These are phyloP conservation scores for Chymomyza caudatula DNA, from an alignment of 2,888 invertebrate species.

Conservation along the genomic window DNA sequence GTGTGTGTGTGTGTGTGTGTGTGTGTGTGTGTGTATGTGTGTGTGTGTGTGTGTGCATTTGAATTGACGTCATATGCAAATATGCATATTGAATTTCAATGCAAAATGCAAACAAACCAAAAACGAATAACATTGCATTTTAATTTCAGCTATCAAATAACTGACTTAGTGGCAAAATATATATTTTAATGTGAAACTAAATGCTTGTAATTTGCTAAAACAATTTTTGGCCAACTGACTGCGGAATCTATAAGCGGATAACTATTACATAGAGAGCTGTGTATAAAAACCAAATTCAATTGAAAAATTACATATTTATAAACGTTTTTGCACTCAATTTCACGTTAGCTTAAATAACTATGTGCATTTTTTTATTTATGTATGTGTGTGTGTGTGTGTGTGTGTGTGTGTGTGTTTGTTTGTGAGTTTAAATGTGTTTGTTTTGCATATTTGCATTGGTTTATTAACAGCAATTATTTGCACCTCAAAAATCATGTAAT, in stretches of 20 bases:
- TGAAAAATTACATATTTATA: background rate
- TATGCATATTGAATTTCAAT: background rate
- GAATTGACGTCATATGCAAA: conserved; percentile 29
- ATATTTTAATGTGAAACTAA: background rate
- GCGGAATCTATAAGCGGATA: background rate
- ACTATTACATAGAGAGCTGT: too few relatives aligned
- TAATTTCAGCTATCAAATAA: background rate
- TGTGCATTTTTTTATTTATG: background rate
- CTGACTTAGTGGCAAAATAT: background rate
- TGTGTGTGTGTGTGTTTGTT: background rate
- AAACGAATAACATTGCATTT: background rate
- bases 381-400: background rate
- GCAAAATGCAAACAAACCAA: background rate
- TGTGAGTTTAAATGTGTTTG: background rate
- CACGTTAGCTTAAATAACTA: background rate
- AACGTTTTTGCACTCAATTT: background rate
- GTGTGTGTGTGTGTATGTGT: background rate
- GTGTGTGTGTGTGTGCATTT: conserved; percentile 8
- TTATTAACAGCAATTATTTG: background rate
- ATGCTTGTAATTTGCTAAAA: background rate
- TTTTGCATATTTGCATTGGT: background rate
- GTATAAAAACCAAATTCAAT: background rate
- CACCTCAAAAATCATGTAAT: background rate
- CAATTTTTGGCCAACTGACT: background rate
- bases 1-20: background rate